Evolutionary conservation across 2,113 vertebrate species (phyloP).

Genomic region (Setophaga petechia): DNA sequence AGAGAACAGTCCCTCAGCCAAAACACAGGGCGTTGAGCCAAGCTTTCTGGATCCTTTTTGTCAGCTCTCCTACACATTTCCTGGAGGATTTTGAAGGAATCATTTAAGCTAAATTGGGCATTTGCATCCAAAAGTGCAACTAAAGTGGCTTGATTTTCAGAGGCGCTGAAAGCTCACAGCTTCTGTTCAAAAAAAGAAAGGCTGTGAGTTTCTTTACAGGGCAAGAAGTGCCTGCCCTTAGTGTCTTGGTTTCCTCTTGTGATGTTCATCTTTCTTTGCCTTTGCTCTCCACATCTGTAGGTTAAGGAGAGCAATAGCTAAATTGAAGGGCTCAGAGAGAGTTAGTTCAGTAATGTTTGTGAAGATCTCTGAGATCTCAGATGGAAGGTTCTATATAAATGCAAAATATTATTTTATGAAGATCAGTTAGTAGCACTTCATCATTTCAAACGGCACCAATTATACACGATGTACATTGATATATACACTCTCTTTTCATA

Average conservation of each 20-base stretch:
- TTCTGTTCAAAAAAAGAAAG: constrained; percentile 4
- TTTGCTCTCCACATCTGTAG: background rate
- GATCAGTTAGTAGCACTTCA: constrained; percentile 52
- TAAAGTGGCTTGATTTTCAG: constrained; percentile 39
- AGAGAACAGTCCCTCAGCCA: background rate
- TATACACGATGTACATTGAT: constrained; percentile 50
- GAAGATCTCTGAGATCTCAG: constrained; percentile 22
- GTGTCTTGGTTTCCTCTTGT: background rate
- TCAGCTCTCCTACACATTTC: constrained; percentile 32
- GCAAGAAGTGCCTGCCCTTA: background rate
- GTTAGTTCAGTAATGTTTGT: constrained; percentile 26
- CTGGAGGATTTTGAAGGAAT: constrained; percentile 16
- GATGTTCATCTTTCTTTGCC: background rate
- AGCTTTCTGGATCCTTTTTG: constrained; percentile 6
- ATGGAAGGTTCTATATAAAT: constrained; percentile 48
- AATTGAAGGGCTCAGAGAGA: background rate
- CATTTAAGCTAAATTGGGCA: constrained; percentile 25
- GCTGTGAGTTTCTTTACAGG: background rate
- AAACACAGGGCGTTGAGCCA: constrained; percentile 14
- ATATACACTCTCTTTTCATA: constrained; percentile 43
- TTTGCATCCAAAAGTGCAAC: constrained; percentile 22
- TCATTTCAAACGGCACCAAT: constrained; percentile 61
- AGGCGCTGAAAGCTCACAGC: constrained; percentile 10
- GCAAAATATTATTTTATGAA: constrained; percentile 66
- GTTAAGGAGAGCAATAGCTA: background rate